Evolutionary conservation across 2,888 invertebrate genomes (phyloP).

Genomic region (Plebejus argus): DNA sequence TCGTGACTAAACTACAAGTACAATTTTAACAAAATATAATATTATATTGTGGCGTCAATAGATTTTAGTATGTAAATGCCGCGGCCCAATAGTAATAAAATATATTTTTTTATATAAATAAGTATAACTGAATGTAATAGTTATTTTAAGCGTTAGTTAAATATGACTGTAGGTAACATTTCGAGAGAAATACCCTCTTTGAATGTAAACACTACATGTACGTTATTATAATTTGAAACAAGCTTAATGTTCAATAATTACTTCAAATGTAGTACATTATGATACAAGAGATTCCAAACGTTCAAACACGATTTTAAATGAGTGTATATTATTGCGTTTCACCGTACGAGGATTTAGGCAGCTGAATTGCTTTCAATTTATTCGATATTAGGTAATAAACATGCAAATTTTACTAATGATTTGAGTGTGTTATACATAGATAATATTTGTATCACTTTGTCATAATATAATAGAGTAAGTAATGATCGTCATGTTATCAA

Average conservation of each 20-base stretch:
- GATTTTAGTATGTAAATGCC: no score
- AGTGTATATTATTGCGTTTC: background rate
- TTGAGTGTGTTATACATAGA: background rate
- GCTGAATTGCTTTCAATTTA: conserved; percentile 4
- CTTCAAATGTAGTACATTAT: background rate
- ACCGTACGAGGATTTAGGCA: background rate
- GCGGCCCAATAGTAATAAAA: no score
- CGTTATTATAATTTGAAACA: background rate
- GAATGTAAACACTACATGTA: background rate
- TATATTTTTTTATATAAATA: no score
- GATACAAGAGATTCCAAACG: background rate
- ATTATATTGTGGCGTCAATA: no score
- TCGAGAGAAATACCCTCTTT: background rate
- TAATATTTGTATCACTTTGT: background rate
- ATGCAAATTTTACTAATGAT: background rate
- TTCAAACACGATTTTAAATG: background rate
- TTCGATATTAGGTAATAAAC: conserved; percentile 6
- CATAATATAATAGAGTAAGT: background rate
- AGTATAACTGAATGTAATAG: no score
- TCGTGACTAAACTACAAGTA: no score
- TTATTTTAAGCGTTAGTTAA: no score
- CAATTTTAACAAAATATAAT: no score
- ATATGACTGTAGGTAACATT: background rate
- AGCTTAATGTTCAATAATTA: background rate
- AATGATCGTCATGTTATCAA: no score